phyloP scores from a whole-genome alignment of 1,140 invertebrate species.

The Aphaenogaster ashmeadi region DNA sequence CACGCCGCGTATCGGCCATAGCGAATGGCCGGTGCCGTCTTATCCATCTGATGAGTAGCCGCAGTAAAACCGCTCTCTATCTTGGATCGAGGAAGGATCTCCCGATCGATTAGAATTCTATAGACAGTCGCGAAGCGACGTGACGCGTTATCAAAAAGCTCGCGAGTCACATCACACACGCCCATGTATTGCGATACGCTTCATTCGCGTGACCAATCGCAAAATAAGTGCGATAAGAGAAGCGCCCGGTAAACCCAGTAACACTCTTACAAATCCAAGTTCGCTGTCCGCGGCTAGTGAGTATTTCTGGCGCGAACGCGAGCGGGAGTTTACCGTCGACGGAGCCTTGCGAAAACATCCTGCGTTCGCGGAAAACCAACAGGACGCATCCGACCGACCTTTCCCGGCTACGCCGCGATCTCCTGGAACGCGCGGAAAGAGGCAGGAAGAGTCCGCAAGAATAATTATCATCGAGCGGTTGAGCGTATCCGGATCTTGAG shows the following conservation, averaged over 20 bases:
- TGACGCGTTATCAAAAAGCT: not conserved
- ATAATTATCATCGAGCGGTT: slow-evolving; percentile 39
- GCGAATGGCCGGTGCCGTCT: slow-evolving; percentile 13
- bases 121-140: not conserved
- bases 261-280: slow-evolving; percentile 79
- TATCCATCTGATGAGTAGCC: slow-evolving; percentile 16
- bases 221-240: slow-evolving; percentile 77
- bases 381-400: slow-evolving; percentile 62
- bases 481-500: slow-evolving; percentile 6
- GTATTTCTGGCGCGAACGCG: slow-evolving; percentile 79
- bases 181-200: slow-evolving; percentile 1
- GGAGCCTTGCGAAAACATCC: slow-evolving; percentile 79
- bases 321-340: slow-evolving; percentile 38
- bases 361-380: slow-evolving; percentile 75
- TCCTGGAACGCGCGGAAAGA: slow-evolving; percentile 5
- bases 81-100: not conserved
- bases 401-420: not conserved
- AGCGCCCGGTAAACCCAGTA: slow-evolving; percentile 19
- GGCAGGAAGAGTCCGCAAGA: not conserved
- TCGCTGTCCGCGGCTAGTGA: slow-evolving; percentile 65
- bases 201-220: slow-evolving; percentile 62
- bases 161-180: not conserved
- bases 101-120: slow-evolving; percentile 53
- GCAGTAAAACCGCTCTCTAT: slow-evolving; percentile 49
- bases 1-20: slow-evolving; percentile 18